Conservation (phyloP, 2,113 vertebrate genomes). For the Colossoma macropomum region DNA sequence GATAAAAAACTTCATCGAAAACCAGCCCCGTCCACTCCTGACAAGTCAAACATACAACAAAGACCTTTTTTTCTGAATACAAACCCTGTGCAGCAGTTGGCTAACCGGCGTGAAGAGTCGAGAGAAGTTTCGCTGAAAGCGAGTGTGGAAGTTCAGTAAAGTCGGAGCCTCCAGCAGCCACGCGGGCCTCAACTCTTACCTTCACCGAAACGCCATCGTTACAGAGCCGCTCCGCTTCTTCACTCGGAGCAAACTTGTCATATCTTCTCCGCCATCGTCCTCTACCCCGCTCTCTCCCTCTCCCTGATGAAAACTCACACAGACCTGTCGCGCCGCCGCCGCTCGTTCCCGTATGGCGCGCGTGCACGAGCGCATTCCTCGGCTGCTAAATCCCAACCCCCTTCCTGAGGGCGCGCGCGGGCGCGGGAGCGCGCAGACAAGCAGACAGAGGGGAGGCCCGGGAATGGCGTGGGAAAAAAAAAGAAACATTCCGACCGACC, state of each 20-base stretch:
- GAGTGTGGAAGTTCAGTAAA: neutral
- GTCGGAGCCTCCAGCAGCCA: neutral
- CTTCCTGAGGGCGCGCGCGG: constrained; percentile 35
- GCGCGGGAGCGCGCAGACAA: neutral
- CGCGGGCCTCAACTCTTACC: constrained; percentile 57
- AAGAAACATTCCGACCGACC: neutral
- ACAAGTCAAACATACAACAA: neutral
- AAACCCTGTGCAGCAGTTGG: neutral
- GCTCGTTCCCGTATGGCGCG: constrained; percentile 64
- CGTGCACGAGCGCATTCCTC: constrained; percentile 74
- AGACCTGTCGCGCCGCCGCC: constrained; percentile 70
- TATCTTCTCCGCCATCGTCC: constrained; percentile 76
- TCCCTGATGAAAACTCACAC: constrained; percentile 47
- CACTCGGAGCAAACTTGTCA: constrained; percentile 68
- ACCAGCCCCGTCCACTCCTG: neutral
- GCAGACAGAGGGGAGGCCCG: neutral
- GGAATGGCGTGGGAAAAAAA: neutral
- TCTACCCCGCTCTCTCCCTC: constrained; percentile 45
- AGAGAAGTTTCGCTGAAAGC: neutral
- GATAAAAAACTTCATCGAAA: neutral
- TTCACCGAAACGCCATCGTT: constrained; percentile 56
- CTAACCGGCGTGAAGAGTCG: neutral
- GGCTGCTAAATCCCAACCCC: constrained; percentile 67
- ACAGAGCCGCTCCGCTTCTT: constrained; percentile 44
- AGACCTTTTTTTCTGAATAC: neutral